Evolutionary conservation across 2,888 invertebrate species (phyloP).

Genomic region (Mythimna lalbum): DNA sequence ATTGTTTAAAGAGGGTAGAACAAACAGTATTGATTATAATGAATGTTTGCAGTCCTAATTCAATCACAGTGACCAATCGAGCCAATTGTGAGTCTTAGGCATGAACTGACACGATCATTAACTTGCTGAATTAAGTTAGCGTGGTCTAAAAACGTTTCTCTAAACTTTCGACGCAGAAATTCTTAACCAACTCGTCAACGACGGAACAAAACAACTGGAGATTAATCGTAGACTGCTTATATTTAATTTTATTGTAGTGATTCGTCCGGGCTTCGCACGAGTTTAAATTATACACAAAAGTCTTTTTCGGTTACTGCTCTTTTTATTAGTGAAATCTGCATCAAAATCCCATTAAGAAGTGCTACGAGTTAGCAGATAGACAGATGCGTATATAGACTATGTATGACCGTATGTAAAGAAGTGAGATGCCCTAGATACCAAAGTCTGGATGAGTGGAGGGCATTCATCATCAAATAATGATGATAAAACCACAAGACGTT

Average conservation of each 20-base stretch:
- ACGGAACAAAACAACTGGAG: conserved; percentile 5
- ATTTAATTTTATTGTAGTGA: conserved; percentile 10
- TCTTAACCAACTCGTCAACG: neutral
- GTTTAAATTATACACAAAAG: no score
- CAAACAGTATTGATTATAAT: conserved; percentile 70
- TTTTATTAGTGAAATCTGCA: no score
- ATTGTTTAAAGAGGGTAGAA: conserved; percentile 61
- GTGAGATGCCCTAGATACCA: no score
- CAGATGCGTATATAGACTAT: no score
- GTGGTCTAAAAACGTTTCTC: conserved; percentile 44
- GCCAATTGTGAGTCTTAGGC: conserved; percentile 70
- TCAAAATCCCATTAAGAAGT: no score
- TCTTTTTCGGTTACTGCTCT: no score
- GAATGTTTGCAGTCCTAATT: conserved; percentile 74
- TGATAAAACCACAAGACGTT: no score
- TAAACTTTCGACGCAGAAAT: conserved; percentile 28
- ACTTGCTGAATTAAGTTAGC: conserved; percentile 47
- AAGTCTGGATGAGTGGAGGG: no score
- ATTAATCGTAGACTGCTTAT: conserved; percentile 4
- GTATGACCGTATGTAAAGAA: no score
- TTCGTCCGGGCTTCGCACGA: no score
- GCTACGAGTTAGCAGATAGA: no score
- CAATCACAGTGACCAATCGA: conserved; percentile 73
- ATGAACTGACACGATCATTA: conserved; percentile 53
- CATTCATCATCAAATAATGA: no score